Evolutionary conservation across 2,113 vertebrate species (phyloP), one percentile per base, ranked within the genome.

Genomic region (Zosterops lateralis): DNA sequence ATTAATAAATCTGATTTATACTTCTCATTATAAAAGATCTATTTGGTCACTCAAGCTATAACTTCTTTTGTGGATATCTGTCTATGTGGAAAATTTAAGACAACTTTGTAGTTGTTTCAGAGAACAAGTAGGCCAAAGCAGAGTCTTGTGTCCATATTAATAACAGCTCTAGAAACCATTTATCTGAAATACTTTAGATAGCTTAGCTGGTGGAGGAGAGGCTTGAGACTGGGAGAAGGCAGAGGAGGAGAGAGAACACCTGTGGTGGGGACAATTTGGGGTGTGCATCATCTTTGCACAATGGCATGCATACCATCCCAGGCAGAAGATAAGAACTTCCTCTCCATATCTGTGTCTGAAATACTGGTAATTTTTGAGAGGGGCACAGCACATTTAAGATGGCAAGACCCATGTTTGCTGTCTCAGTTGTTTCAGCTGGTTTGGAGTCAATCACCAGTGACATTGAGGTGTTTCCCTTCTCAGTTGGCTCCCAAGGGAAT

Each of bases 41-140:
- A 11, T 71, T 81, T 77, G 56, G 34, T 38, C 61, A 29, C 54
- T 84, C 10, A 26, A 17, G 45, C 42, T 68, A 31, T 81, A 60
- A 84, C 31, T 78, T 75, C 40, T 60, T 44, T 57, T 61, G 32
- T 42, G 31, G 24, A 3, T 87, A 45, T 72, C 61, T 82, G 36
- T n/a, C 68, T 72, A 3, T 15, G 17, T 78, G 61, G 65, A 92
- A 96, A 78, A 87, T 82, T 72, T 87, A 66, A 91, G 73, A 57
- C 31, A 68, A 72, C 7, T 50, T 84, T 75, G 62, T 38, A 79
- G 81, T 57, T 76, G 10, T 72, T 87, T 93, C 62, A 85, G 75
- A 83, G 53, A 47, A 24, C 50, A 74, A 53, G 14, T 62, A 31
- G 54, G 54, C 25, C 16, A 70, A 79, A 87, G 73, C 74, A 81